Evolutionary conservation across 2,888 invertebrate genomes (phyloP), one percentile per base, ranked within the genome.

Genomic region (Spisula subtruncata): DNA sequence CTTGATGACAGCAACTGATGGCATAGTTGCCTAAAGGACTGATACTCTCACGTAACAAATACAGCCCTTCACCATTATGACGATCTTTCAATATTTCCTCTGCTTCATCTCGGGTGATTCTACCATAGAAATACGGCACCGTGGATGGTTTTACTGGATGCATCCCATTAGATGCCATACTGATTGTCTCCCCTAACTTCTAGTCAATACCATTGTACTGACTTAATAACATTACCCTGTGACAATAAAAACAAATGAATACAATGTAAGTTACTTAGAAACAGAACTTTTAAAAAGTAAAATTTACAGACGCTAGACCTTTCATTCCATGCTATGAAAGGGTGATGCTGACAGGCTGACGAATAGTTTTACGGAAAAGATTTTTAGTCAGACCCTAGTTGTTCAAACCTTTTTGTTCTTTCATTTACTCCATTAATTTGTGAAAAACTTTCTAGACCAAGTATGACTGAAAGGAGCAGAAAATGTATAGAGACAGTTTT

Each of bases 41-140:
- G 80, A 96, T 95, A 89, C 96, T 96, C 92, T 96, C 97, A 81
- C 97, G 91, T 83, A 97, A 93, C 0, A 97, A 93, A 92, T 94
- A 97, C 82, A 96, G 92, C 18, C 97, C 97, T 85, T 96, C 95
- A 18, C 92, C 84, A 66, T 88, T 91, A 2, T 96, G 96, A 16
- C 93, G 89, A 12, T 93, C 92, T 71, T 91, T 93, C 32, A 97
- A 94, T 46, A 96, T 94, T 10, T 93, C 92, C 89, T 97, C 97
- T 0, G 97, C 96, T 87, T 96, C 96, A 87, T 97, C 96, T n/a
- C 97, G 94, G 0, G 97, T 96, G 48, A 97, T 96, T 56, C 96
- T 93, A 6, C 97, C 97, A 93, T 96, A 96, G 93, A 96, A 97
- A 91, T 95, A 97, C 0, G 86, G 82, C 2, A 91, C 93, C 12